These are phyloP conservation scores for Pristionchus mayeri DNA, from an alignment of 2,888 invertebrate genomes.

Conservation along the genomic window DNA sequence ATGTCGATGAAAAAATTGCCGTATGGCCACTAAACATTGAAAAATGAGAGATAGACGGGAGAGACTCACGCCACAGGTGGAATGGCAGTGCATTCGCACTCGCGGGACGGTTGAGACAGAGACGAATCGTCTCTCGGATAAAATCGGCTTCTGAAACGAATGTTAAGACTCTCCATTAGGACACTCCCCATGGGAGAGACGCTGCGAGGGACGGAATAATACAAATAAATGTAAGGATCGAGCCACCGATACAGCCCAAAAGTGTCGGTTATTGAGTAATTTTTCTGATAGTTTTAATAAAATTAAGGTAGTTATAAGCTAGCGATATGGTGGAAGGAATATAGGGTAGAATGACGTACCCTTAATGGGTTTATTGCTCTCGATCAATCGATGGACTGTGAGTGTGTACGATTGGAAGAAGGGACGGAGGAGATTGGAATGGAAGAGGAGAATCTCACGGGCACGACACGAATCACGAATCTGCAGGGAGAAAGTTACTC, in stretches of 20 bases:
- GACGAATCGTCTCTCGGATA: constrained; percentile 31
- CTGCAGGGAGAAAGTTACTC: neutral
- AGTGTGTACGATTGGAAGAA: constrained; percentile 68
- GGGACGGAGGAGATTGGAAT: constrained; percentile 68
- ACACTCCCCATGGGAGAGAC: too few species aligned
- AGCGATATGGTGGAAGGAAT: too few species aligned
- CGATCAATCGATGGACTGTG: constrained; percentile 50
- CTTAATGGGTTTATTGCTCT: neutral
- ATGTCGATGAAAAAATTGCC: too few species aligned
- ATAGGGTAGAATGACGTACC: constrained; percentile 1
- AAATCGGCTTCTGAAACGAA: constrained; percentile 30
- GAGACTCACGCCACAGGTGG: constrained; percentile 36
- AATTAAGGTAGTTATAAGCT: too few species aligned
- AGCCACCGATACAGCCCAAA: neutral
- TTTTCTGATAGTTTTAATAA: too few species aligned
- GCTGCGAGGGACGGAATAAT: too few species aligned
- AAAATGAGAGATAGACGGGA: too few species aligned
- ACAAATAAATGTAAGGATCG: too few species aligned
- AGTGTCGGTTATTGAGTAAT: too few species aligned
- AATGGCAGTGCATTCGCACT: neutral
- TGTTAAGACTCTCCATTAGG: too few species aligned
- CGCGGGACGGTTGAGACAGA: neutral
- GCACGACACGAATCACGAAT: constrained; percentile 4
- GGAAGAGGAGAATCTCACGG: constrained; percentile 60
- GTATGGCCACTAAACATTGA: too few species aligned